phyloP scores from a whole-genome alignment of 2,797 vertebrate species.

The Thripadectes ignobilis region DNA sequence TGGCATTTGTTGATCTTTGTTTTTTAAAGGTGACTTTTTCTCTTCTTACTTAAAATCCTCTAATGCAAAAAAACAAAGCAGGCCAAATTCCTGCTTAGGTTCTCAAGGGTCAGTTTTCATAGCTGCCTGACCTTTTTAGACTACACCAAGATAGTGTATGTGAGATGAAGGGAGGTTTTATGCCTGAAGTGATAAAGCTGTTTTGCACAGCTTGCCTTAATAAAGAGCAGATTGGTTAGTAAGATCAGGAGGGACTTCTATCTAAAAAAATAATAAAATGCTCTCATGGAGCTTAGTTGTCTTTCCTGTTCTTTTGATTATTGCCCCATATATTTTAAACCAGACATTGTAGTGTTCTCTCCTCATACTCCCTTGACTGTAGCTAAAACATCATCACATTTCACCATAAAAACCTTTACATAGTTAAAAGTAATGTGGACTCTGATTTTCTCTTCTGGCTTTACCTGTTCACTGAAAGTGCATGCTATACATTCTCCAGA shows the following conservation, averaged over 20 bases:
- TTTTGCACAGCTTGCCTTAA: conserved; percentile 44
- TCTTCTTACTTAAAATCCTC: not conserved
- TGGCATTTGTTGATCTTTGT: not conserved
- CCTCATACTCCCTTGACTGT: not conserved
- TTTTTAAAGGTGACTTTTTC: not conserved
- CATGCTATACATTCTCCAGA: not conserved
- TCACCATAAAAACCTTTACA: not conserved
- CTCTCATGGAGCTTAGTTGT: not conserved
- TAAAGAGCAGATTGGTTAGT: not conserved
- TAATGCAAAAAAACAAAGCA: not conserved
- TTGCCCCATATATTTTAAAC: not conserved
- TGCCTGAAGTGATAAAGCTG: conserved; percentile 7
- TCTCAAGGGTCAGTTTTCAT: conserved; percentile 30
- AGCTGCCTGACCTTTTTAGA: conserved; percentile 4
- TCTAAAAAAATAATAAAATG: not conserved
- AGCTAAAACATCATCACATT: not conserved
- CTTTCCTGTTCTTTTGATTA: not conserved
- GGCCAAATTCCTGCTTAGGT: not conserved
- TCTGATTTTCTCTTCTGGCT: not conserved
- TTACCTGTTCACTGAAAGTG: not conserved
- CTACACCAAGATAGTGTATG: not conserved
- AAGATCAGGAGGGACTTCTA: not conserved
- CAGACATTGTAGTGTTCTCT: not conserved
- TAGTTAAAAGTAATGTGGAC: not conserved
- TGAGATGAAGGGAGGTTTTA: not conserved